Conservation (phyloP, 2,113 vertebrate genomes). For the Cyanoliseus patagonus region DNA sequence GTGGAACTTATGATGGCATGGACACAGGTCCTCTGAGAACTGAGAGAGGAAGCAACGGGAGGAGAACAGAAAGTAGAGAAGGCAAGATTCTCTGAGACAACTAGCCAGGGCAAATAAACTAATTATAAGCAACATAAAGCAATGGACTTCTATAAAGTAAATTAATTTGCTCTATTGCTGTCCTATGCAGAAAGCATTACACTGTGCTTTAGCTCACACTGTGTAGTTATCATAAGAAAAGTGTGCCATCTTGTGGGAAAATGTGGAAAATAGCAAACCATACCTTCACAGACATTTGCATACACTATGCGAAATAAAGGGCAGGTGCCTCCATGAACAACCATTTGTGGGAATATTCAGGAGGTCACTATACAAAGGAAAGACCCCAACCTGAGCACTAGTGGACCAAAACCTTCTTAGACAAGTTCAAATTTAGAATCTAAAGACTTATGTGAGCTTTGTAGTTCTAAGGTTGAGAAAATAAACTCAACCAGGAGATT, state of each 20-base stretch:
- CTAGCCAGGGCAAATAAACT: not conserved
- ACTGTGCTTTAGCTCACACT: not conserved
- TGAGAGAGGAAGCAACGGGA: not conserved
- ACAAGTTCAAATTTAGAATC: not conserved
- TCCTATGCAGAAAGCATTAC: not conserved
- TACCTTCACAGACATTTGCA: not conserved
- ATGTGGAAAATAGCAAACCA: not conserved
- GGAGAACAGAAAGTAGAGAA: not conserved
- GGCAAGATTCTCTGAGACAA: not conserved
- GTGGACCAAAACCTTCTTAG: not conserved
- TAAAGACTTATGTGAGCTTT: fast-evolving
- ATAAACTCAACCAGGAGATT: not conserved
- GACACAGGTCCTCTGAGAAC: not conserved
- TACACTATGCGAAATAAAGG: not conserved
- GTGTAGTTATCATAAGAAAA: not conserved
- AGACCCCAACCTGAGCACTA: not conserved
- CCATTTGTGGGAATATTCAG: not conserved
- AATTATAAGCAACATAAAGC: not conserved
- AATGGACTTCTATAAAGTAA: not conserved
- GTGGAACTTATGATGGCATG: not conserved
- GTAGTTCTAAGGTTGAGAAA: not conserved
- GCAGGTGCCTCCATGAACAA: not conserved
- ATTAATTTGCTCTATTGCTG: not conserved
- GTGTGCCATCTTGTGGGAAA: constrained; percentile 67
- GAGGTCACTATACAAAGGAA: not conserved